Conservation (phyloP, 2,888 invertebrate species). For the Neoaliturus tenellus region DNA sequence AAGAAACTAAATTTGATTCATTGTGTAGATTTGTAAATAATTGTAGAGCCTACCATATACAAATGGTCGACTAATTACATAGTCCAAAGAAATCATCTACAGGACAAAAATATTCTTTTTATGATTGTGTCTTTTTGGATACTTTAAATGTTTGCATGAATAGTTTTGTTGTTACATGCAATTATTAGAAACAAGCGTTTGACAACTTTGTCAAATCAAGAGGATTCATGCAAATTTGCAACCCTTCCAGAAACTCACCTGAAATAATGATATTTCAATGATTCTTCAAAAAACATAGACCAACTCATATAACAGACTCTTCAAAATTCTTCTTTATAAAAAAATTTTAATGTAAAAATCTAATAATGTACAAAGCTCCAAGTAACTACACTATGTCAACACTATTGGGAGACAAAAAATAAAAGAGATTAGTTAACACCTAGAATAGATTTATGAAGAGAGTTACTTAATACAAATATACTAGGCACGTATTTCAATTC, state of each 20-base stretch:
- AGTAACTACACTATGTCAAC: not conserved
- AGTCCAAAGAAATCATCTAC: too few relatives aligned
- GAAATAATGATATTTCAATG: not conserved
- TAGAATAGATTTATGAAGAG: not conserved
- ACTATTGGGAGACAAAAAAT: not conserved
- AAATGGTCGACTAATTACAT: too few relatives aligned
- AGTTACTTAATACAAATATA: not conserved
- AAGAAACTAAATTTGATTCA: too few relatives aligned
- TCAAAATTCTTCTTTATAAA: not conserved
- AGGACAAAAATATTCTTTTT: too few relatives aligned
- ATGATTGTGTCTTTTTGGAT: too few relatives aligned
- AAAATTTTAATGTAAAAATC: not conserved
- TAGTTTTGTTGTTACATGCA: constrained; percentile 8
- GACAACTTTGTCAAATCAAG: not conserved
- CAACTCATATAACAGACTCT: not conserved
- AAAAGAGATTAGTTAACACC: not conserved
- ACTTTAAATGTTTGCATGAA: not conserved
- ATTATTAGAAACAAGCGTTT: not conserved
- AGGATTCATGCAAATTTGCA: not conserved
- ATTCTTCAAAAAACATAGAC: not conserved
- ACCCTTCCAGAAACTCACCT: not conserved
- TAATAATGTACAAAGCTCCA: not conserved
- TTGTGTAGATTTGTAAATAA: too few relatives aligned
- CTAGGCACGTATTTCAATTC: too few relatives aligned
- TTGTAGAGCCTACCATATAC: too few relatives aligned